Conservation (phyloP, 2,113 vertebrate species). For the Anthoscopus minutus region DNA sequence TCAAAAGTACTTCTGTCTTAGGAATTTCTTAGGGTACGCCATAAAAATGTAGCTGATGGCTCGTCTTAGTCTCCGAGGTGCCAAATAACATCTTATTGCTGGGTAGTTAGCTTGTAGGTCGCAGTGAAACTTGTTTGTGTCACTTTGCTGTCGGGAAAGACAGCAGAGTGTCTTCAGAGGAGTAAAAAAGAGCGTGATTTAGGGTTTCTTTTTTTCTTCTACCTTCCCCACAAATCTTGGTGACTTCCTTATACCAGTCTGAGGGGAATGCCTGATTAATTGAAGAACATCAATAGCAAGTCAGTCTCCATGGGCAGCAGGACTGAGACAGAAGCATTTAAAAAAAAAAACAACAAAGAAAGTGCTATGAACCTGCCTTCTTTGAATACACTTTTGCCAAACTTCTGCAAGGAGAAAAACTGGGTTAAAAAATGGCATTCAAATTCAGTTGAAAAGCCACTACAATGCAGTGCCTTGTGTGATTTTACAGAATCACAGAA, state of each 20-base stretch:
- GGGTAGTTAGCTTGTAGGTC: not conserved
- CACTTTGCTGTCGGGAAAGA: not conserved
- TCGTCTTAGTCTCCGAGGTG: not conserved
- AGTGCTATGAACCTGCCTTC: accelerated
- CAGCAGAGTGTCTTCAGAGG: not conserved
- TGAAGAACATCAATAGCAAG: not conserved
- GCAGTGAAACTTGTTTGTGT: not conserved
- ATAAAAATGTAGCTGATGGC: not conserved
- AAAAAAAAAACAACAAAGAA: not conserved
- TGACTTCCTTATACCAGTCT: not conserved
- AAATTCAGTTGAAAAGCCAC: not conserved
- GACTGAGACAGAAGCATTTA: not conserved
- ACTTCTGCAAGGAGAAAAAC: not conserved
- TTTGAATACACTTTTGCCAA: not conserved
- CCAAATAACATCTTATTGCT: not conserved
- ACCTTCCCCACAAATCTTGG: not conserved
- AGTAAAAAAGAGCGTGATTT: not conserved
- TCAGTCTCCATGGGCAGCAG: not conserved
- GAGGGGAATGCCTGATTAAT: not conserved
- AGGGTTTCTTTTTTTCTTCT: not conserved
- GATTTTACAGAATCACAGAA: not conserved
- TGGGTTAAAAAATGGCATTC: not conserved
- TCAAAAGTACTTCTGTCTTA: not conserved
- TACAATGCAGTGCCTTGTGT: not conserved
- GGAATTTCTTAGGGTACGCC: too few relatives aligned